Percentiles rank a stretch among this genome's conserved stretches.
Evolutionary conservation across 2,888 invertebrate species (phyloP).

Genomic region (Kuschelorhynchus macadamiae): DNA sequence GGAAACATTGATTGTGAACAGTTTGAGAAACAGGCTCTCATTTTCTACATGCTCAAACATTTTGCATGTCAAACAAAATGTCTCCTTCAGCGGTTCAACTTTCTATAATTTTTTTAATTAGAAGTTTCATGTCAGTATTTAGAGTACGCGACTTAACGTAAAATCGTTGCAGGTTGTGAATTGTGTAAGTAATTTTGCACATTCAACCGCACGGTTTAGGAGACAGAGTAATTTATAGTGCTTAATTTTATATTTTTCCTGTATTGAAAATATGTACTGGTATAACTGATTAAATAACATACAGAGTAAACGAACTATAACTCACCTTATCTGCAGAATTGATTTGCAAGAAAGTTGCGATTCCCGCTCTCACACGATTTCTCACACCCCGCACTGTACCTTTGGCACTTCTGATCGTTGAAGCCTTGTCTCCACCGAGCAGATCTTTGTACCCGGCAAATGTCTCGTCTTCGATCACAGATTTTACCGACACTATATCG

Average conservation of each 20-base stretch:
- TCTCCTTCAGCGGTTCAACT: neutral
- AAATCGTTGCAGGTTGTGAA: too few species aligned
- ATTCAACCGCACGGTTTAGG: too few species aligned
- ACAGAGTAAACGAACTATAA: constrained; percentile 1
- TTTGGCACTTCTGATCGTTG: constrained; percentile 90
- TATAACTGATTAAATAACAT: too few species aligned
- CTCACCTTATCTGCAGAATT: constrained; percentile 83
- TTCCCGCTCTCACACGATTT: constrained; percentile 94
- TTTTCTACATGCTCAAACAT: neutral
- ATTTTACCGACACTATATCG: constrained; percentile 66
- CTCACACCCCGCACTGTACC: constrained; percentile 95
- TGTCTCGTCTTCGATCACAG: constrained; percentile 72
- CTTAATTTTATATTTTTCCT: too few species aligned
- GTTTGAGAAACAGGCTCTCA: too few species aligned
- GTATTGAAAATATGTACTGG: too few species aligned
- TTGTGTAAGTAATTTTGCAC: too few species aligned
- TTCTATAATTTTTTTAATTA: too few species aligned
- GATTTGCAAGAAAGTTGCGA: constrained; percentile 93
- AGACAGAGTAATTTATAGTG: too few species aligned
- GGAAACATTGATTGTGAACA: too few species aligned
- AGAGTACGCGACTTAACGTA: too few species aligned
- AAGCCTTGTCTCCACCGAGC: constrained; percentile 76
- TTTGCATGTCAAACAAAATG: neutral
- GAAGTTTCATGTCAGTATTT: too few species aligned
- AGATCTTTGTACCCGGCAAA: constrained; percentile 86